phyloP scores from a whole-genome alignment of 2,113 vertebrate genomes.

The Planiliza haematocheilus region DNA sequence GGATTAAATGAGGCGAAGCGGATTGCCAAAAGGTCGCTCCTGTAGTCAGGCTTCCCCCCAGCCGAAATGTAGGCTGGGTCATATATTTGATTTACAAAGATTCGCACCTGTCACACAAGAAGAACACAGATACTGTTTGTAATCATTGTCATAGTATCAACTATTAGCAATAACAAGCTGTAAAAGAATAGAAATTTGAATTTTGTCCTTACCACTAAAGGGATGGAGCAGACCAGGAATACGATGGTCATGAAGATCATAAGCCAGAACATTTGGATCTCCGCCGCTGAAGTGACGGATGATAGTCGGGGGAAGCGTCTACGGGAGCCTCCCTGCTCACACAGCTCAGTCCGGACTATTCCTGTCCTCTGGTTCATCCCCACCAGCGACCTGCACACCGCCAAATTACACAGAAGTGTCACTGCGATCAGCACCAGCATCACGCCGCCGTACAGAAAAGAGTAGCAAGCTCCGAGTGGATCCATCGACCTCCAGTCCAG shows the following conservation, averaged over 20 bases:
- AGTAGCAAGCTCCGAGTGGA: constrained; percentile 78
- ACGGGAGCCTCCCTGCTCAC: constrained; percentile 69
- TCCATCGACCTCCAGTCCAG: constrained; percentile 84
- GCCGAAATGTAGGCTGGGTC: constrained; percentile 80
- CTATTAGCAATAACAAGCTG: not conserved
- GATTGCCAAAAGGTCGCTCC: constrained; percentile 83
- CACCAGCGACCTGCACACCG: constrained; percentile 83
- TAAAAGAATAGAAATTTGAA: not conserved
- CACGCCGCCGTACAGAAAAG: constrained; percentile 83
- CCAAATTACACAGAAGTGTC: constrained; percentile 82
- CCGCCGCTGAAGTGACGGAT: constrained; percentile 80
- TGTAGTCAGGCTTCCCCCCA: constrained; percentile 76
- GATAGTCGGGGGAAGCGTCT: constrained; percentile 79
- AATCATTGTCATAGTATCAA: not conserved
- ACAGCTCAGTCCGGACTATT: constrained; percentile 74
- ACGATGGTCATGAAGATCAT: constrained; percentile 86
- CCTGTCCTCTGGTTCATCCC: constrained; percentile 83
- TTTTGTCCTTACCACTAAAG: constrained; percentile 81
- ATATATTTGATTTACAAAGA: constrained; percentile 85
- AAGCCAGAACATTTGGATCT: constrained; percentile 87
- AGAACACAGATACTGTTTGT: not conserved
- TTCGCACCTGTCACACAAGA: constrained; percentile 78
- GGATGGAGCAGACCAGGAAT: constrained; percentile 86
- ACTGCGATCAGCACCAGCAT: constrained; percentile 82
- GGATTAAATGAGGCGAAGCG: constrained; percentile 87